A percentile compares a stretch with the other conserved stretches of the same genome.
Evolutionary conservation across 2,113 vertebrate species (phyloP).

Genomic region (Oriolus oriolus): DNA sequence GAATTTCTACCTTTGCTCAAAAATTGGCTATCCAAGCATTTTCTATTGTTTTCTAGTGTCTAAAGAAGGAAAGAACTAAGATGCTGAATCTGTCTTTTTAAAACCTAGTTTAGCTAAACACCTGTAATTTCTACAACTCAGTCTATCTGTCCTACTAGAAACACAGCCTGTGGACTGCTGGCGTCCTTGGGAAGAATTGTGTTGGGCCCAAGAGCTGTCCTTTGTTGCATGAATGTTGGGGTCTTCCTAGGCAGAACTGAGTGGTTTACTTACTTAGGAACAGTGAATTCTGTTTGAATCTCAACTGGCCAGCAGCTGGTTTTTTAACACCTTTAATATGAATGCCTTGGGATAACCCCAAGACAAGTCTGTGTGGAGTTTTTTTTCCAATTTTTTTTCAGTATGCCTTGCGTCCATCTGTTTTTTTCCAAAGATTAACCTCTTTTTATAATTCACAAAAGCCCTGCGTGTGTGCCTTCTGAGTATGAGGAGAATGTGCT

Average conservation of each 20-base stretch:
- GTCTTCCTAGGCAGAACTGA: not conserved
- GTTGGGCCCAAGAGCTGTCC: not conserved
- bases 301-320: not conserved
- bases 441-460: not conserved
- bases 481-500: rapidly evolving
- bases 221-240: not conserved
- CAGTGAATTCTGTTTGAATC: not conserved
- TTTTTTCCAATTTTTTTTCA: not conserved
- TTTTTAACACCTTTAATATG: not conserved
- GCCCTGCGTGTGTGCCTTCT: not conserved
- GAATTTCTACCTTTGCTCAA: not conserved
- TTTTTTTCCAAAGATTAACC: not conserved
- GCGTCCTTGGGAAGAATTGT: not conserved
- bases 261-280: not conserved
- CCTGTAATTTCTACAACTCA: not conserved
- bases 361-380: not conserved
- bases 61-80: not conserved
- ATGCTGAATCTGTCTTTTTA: not conserved
- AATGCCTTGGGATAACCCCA: not conserved
- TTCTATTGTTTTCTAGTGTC: not conserved
- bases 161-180: not conserved
- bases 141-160: not conserved
- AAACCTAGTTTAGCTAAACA: not conserved
- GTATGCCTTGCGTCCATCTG: not conserved
- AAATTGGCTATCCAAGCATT: not conserved